Evolutionary conservation across 2,888 invertebrate species (phyloP), one percentile per base, ranked within the genome.

Genomic region (Brassicogethes aeneus): DNA sequence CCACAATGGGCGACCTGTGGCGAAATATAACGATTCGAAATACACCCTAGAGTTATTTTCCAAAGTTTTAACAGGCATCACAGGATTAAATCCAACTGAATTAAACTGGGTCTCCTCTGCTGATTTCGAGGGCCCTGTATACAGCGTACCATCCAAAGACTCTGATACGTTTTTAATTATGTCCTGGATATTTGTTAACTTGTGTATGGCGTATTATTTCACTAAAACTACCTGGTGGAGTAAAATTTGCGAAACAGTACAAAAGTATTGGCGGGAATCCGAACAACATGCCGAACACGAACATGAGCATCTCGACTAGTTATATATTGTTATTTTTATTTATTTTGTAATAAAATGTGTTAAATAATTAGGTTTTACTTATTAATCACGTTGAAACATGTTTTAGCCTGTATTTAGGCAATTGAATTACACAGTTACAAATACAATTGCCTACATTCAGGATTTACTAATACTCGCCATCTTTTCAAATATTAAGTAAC

Each of bases 261-360:
- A 87, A 59, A 85, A 85, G 53, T 88, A 85, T 47, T 92, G 91
- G 91, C 73, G 86, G 43, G 92, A 92, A 65, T 84, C 86, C 2
- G 89, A 89, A 57, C 89, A 82, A 15, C 85, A 85, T 56, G 82
- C 83, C 60, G 82, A 84, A 60, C 86, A 86, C 61, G 77, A 74
- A 57, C 68, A 32, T 32, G 32, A 32, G 12, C 32, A 32, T 13
- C 3, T 32, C 3, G 32, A 32, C 14, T 32, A 13, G 23, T 23
- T 23, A 23, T 23, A 23, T 7, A 23, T 10, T 23, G 23, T 23
- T 5, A 23, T 23, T 23, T 23, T 23, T 23, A 23, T 23, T 23
- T 23, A 23, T 23, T 23, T 23, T 7, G 10, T 7, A 23, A 23
- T 23, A 23, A 23, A 23, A 23, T 7, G 10, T 23, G 23, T 23